Evolutionary conservation across 2,797 vertebrate genomes (phyloP), one percentile per base, ranked within the genome.

Genomic region (Enteromius thamalakanensis): DNA sequence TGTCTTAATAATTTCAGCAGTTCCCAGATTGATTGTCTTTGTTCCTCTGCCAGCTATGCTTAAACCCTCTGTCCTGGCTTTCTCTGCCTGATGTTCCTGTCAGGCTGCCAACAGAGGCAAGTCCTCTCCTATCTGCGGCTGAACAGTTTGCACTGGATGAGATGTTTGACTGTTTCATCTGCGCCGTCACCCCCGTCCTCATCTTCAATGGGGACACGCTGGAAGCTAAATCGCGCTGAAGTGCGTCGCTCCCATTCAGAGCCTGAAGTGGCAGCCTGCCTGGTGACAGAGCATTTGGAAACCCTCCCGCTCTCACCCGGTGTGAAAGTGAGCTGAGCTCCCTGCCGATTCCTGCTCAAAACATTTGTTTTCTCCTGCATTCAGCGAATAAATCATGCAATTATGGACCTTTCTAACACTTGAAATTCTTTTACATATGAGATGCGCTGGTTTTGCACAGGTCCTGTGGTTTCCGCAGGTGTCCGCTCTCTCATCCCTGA

Each of bases 21-120:
- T 76, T 74, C 45, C 62, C 32, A 64, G 71, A 83, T 67, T 80
- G 75, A 77, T 65, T 69, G 45, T 72, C 68, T 88, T 85, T 89
- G 76, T 88, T 88, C 83, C 69, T 80, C 60, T 82, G 89, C 85
- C 88, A 88, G 58, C 79, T 84, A 82, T 80, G 71, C 85, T 89
- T 88, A 83, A 87, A 86, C 81, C 79, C 76, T 68, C 79, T 86
- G 88, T 86, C 69, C 65, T 83, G 78, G 70, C 81, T 81, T 84
- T 82, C 62, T 81, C 32, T 49, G 55, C 68, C 64, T 82, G 83
- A 81, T 84, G 79, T 74, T 69, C 42, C 85, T 87, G 87, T 86
- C 87, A 85, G 83, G 42, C 49, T 67, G 85, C 89, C 89, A 88
- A 87, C 65, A 79, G 68, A 42, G 42, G 29, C 42, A 76, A 80